Evolutionary conservation across 1,140 invertebrate genomes (phyloP), one percentile per base, ranked within the genome.

Genomic region (Eueides isabella): DNA sequence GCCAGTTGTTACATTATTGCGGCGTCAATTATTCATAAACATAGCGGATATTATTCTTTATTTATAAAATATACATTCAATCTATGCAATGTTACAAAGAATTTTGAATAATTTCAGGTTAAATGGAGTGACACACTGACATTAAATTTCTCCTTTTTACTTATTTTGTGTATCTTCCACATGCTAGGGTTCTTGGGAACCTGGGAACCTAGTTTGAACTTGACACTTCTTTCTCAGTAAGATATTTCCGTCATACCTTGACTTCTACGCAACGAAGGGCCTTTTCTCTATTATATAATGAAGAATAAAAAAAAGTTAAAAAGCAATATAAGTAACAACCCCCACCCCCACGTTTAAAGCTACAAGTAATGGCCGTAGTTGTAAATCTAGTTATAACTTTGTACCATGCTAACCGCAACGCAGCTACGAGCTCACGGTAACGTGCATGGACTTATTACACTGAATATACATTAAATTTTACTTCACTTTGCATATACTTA

Each of bases 311-410:
- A 19, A 44, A 44, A 44, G n/a, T 44, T 44, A 12, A 26, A 48
- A 55, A 23, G 19, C 19, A 55, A 55, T 26, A 23, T 19, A 55
- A 55, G 48, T 26, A 23, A 26, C 16, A 44, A 44, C 41, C 5
- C n/a, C n/a, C n/a, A 19, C n/a, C n/a, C n/a, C 7, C n/a, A 44
- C 48, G 19, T 55, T 55, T 23, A 55, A 0, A 55, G 23, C 48
- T 55, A 23, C 26, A 55, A 55, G 11, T 55, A 55, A 55, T 55
- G 48, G 23, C 6, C 48, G 48, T 55, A 26, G 48, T 55, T 55
- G 19, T 48, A 48, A 48, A 48, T 23, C 44, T 55, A 55, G 44
- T 55, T 55, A 55, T 55, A 55, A 55, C 19, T 55, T 55, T 23
- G 48, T 55, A 55, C 23, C 48, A 55, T 26, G 19, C 19, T 23